phyloP scores from a whole-genome alignment of 1,140 invertebrate species.

The Anastrepha ludens region DNA sequence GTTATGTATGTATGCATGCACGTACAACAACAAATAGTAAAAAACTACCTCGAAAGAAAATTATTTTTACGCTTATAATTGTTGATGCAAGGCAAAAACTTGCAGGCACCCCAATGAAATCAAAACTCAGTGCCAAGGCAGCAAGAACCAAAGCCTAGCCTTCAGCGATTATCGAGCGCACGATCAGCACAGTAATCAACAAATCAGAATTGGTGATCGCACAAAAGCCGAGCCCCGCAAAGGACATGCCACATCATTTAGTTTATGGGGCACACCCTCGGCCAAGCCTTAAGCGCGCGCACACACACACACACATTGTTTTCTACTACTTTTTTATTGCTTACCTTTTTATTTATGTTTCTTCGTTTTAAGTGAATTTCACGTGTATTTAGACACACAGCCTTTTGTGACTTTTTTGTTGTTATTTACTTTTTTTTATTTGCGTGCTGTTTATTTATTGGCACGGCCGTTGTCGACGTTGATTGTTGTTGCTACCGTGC shows the following conservation, averaged over 20 bases:
- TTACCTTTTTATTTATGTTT: constrained; percentile 10
- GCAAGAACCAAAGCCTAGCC: background rate
- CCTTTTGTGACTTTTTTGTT: constrained; percentile 2
- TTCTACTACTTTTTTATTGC: background rate
- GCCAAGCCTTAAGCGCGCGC: background rate
- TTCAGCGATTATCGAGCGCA: constrained; percentile 17
- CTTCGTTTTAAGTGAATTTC: background rate
- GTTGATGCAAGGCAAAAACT: background rate
- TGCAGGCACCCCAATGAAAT: constrained; percentile 16
- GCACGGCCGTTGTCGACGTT: background rate
- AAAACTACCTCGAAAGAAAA: background rate
- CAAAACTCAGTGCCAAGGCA: background rate
- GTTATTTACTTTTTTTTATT: constrained; percentile 7
- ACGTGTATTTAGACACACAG: background rate
- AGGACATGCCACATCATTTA: constrained; percentile 49
- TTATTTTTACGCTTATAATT: background rate
- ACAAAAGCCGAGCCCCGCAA: constrained; percentile 35
- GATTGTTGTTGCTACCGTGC: background rate
- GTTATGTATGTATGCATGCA: background rate
- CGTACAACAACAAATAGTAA: no score
- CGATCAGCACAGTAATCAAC: background rate
- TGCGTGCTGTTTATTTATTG: constrained; percentile 25
- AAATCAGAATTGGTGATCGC: constrained; percentile 12
- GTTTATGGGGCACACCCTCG: constrained; percentile 27
- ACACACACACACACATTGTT: background rate